A percentile compares a stretch with the other conserved stretches of the same genome.
These are phyloP conservation scores for Paramisgurnus dabryanus DNA, from an alignment of 2,113 vertebrate species.

Conservation along the genomic window DNA sequence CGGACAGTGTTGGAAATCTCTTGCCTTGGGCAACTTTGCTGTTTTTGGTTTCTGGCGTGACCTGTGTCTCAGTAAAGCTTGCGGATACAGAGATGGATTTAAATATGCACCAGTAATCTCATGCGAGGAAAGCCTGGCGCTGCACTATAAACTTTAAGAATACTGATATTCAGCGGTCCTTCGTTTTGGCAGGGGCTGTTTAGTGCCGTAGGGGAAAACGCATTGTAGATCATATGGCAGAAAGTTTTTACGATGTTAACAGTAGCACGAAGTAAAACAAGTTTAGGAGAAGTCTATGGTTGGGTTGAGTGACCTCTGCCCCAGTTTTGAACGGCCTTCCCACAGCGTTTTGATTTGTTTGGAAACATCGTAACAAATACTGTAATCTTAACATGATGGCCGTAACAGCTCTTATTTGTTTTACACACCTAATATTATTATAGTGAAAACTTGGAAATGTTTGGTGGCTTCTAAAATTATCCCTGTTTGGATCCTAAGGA, in stretches of 20 bases:
- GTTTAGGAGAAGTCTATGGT: constrained; percentile 31
- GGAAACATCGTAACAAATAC: not conserved
- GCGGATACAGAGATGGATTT: constrained; percentile 18
- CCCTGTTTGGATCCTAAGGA: too few relatives aligned
- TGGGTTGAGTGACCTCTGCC: constrained; percentile 11
- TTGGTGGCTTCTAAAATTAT: too few relatives aligned
- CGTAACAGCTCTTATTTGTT: not conserved
- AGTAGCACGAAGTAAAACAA: constrained; percentile 69
- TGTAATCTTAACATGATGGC: not conserved
- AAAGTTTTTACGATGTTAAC: constrained; percentile 68
- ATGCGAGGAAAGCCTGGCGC: constrained; percentile 34
- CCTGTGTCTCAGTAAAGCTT: not conserved
- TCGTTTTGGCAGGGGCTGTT: constrained; percentile 56
- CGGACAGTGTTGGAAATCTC: not conserved
- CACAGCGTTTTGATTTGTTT: not conserved
- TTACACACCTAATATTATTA: too few relatives aligned
- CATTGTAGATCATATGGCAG: constrained; percentile 65
- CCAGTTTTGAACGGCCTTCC: not conserved
- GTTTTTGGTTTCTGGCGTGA: not conserved
- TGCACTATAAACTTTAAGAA: constrained; percentile 63
- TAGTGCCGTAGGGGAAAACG: constrained; percentile 46
- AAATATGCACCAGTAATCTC: not conserved
- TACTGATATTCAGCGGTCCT: constrained; percentile 64
- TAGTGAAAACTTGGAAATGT: too few relatives aligned
- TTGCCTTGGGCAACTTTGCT: not conserved